phyloP scores from a whole-genome alignment of 1,140 invertebrate species.

The Venustaconcha ellipsiformis region DNA sequence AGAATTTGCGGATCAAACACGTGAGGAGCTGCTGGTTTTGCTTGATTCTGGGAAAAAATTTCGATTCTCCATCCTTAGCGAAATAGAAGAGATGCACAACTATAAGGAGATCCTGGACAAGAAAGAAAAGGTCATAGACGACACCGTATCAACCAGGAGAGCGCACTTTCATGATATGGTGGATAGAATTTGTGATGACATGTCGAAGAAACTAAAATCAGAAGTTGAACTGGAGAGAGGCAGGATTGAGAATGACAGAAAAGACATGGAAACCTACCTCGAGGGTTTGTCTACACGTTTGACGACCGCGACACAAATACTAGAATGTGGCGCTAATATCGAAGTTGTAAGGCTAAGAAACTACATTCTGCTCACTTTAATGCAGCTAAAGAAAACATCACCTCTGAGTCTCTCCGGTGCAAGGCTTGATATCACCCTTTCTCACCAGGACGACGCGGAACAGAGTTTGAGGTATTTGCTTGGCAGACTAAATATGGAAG shows the following conservation, averaged over 20 bases:
- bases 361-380: constrained; percentile 11
- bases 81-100: constrained; percentile 28
- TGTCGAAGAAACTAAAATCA: constrained; percentile 26
- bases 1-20: constrained; percentile 22
- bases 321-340: constrained; percentile 37
- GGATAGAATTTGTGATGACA: constrained; percentile 25
- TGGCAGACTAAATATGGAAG: constrained; percentile 28
- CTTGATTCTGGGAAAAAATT: constrained; percentile 25
- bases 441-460: constrained; percentile 22
- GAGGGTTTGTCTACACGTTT: constrained; percentile 26
- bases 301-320: constrained; percentile 35
- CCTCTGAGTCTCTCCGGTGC: constrained; percentile 21
- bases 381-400: constrained; percentile 22
- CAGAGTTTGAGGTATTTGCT: constrained; percentile 23
- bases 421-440: constrained; percentile 30
- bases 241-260: constrained; percentile 25
- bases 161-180: constrained; percentile 33
- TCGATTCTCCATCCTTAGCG: constrained; percentile 16
- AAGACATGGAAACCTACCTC: constrained; percentile 29
- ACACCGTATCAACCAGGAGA: constrained; percentile 13
- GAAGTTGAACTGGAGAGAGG: constrained; percentile 24
- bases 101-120: constrained; percentile 22
- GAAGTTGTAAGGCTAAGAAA: constrained; percentile 25
- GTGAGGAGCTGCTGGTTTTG: constrained; percentile 11
- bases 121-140: constrained; percentile 22